A percentile compares a stretch with the other conserved stretches of the same genome.
Evolutionary conservation across 2,888 invertebrate species (phyloP).

Genomic region (Tetropium fuscum): DNA sequence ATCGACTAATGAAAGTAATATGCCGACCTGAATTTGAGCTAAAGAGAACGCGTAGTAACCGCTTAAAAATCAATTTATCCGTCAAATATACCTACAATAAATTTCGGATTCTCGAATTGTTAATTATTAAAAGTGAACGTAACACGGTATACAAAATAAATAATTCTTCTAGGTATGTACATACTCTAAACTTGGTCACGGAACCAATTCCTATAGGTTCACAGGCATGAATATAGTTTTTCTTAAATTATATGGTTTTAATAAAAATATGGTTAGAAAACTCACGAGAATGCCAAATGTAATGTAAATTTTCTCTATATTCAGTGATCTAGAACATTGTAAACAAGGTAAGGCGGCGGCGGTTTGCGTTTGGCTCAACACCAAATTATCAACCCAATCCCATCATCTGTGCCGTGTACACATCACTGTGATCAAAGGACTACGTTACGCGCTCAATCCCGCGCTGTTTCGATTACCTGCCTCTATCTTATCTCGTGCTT

Average conservation of each 20-base stretch:
- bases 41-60: too few relatives aligned
- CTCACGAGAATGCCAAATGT: slow-evolving; percentile 48
- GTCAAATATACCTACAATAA: too few relatives aligned
- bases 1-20: too few relatives aligned
- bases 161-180: too few relatives aligned
- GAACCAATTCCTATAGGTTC: too few relatives aligned
- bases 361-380: slow-evolving; percentile 57
- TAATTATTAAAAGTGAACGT: too few relatives aligned
- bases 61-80: too few relatives aligned
- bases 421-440: slow-evolving; percentile 61
- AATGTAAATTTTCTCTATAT: slow-evolving; percentile 57
- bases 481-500: slow-evolving; percentile 55
- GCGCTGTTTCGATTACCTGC: slow-evolving; percentile 61
- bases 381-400: slow-evolving; percentile 62
- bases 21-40: too few relatives aligned
- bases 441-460: slow-evolving; percentile 45
- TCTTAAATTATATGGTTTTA: slow-evolving; percentile 33
- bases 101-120: too few relatives aligned
- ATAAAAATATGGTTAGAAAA: slow-evolving; percentile 33
- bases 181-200: too few relatives aligned
- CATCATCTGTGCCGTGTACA: slow-evolving; percentile 61
- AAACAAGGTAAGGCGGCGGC: slow-evolving; percentile 59
- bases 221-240: too few relatives aligned
- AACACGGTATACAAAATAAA: too few relatives aligned
- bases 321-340: slow-evolving; percentile 62